A percentile compares a stretch with the other conserved stretches of the same genome.
Evolutionary conservation across 92 coral and sea anemone genomes (phyloP).

Genomic region (Parazoanthus darwini): DNA sequence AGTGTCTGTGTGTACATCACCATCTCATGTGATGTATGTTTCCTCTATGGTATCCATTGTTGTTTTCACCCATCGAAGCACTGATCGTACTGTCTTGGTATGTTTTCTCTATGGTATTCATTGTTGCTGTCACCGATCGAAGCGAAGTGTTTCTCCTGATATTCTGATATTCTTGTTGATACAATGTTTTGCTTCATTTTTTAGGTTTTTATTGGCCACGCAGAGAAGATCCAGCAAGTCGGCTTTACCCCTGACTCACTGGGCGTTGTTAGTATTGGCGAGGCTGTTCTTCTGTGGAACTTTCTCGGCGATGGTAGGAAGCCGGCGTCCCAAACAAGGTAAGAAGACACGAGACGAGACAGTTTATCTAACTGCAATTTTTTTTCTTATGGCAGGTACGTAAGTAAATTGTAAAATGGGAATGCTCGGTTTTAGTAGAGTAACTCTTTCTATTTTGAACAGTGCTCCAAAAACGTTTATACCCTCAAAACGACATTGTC

Average conservation of each 20-base stretch:
- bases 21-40: neutral
- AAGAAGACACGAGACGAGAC: neutral
- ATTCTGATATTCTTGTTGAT: neutral
- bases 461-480: too few relatives aligned
- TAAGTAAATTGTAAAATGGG: too few relatives aligned
- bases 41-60: neutral
- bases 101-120: neutral
- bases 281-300: constrained; percentile 93
- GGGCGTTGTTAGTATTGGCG: constrained; percentile 85
- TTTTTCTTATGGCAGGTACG: too few relatives aligned
- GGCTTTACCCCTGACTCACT: constrained; percentile 83
- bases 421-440: too few relatives aligned
- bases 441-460: too few relatives aligned
- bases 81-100: neutral
- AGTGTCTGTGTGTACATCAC: neutral
- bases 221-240: constrained; percentile 79
- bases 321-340: constrained; percentile 4
- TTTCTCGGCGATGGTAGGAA: constrained; percentile 75
- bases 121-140: too few relatives aligned
- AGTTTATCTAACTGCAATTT: neutral
- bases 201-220: constrained; percentile 96
- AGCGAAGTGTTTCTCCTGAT: too few relatives aligned
- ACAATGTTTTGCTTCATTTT: neutral
- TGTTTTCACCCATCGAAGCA: neutral
- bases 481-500: too few relatives aligned